These are phyloP conservation scores for Hydractinia echinata DNA, from an alignment of 30 jellyfish, hydroid and myxozoan species.

Conservation along the genomic window DNA sequence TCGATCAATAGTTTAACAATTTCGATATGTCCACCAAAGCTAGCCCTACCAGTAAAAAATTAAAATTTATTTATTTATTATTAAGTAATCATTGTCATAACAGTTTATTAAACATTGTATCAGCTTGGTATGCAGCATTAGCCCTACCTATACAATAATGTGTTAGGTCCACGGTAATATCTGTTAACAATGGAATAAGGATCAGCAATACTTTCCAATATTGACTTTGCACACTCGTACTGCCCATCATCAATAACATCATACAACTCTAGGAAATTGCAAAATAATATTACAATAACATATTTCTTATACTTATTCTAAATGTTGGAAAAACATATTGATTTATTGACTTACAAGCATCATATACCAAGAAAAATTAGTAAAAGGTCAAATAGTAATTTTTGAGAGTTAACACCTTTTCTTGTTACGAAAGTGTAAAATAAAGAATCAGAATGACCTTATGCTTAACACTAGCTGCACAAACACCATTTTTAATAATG, in stretches of 20 bases:
- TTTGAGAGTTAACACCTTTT: too few species aligned
- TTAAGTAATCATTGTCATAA: not conserved
- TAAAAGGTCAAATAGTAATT: too few species aligned
- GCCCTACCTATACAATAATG: constrained; percentile 54
- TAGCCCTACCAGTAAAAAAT: constrained; percentile 52
- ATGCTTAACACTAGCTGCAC: too few species aligned
- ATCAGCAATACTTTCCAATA: constrained; percentile 29
- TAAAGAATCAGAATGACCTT: too few species aligned
- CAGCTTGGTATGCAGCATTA: too few species aligned
- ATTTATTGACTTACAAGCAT: not conserved
- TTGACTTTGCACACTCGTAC: constrained; percentile 28
- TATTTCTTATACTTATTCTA: not conserved
- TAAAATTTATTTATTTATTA: too few species aligned
- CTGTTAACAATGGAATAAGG: constrained; percentile 51
- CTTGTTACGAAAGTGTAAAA: too few species aligned
- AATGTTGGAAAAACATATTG: not conserved
- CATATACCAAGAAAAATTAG: not conserved
- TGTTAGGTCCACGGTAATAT: constrained; percentile 78
- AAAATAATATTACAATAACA: not conserved
- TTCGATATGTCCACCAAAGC: constrained; percentile 55
- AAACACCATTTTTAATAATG: too few species aligned
- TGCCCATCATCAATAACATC: constrained; percentile 54
- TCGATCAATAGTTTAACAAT: constrained; percentile 70
- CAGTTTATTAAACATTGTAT: not conserved
- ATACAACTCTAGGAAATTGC: constrained; percentile 44